A percentile compares a stretch with the other conserved stretches of the same genome.
These are phyloP conservation scores for Saxidomus purpurata DNA, from an alignment of 1,140 invertebrate genomes.

Conservation along the genomic window DNA sequence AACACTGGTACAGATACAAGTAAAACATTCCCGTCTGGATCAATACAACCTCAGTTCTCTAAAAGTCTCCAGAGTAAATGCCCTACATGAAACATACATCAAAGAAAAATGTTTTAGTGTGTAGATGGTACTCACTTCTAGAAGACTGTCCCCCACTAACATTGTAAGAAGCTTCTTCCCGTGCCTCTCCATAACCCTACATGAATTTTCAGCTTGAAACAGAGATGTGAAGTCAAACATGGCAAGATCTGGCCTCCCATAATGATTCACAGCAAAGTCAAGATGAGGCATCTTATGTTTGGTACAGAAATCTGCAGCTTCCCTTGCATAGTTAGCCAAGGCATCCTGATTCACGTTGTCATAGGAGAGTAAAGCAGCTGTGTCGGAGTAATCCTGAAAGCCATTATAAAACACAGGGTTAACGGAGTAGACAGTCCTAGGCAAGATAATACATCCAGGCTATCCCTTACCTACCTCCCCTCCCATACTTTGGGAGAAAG, in stretches of 20 bases:
- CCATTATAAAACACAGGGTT: not conserved
- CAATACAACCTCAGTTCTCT: no score
- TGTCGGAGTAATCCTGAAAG: slow-evolving; percentile 95
- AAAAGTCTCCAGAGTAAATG: no score
- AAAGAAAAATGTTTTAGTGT: no score
- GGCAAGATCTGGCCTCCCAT: slow-evolving; percentile 98
- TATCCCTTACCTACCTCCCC: no score
- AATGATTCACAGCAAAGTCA: slow-evolving; percentile 99
- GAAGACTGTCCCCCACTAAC: slow-evolving; percentile 97
- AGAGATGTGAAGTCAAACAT: slow-evolving; percentile 99
- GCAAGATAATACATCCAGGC: no score
- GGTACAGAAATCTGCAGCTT: slow-evolving; percentile 98
- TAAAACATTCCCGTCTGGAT: no score
- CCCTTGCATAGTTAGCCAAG: slow-evolving; percentile 93
- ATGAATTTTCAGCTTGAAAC: slow-evolving; percentile 98
- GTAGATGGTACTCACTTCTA: slow-evolving; percentile 91
- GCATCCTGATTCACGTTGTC: slow-evolving; percentile 97
- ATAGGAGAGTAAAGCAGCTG: slow-evolving; percentile 93
- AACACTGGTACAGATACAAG: no score
- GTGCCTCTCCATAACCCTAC: slow-evolving; percentile 91
- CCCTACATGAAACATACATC: no score
- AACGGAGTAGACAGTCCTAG: no score
- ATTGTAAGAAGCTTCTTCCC: slow-evolving; percentile 94
- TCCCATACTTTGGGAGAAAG: no score
- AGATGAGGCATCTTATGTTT: slow-evolving; percentile 95